Evolutionary conservation across 2,797 vertebrate genomes (phyloP), one percentile per base, ranked within the genome.

Genomic region (Florisuga fusca): DNA sequence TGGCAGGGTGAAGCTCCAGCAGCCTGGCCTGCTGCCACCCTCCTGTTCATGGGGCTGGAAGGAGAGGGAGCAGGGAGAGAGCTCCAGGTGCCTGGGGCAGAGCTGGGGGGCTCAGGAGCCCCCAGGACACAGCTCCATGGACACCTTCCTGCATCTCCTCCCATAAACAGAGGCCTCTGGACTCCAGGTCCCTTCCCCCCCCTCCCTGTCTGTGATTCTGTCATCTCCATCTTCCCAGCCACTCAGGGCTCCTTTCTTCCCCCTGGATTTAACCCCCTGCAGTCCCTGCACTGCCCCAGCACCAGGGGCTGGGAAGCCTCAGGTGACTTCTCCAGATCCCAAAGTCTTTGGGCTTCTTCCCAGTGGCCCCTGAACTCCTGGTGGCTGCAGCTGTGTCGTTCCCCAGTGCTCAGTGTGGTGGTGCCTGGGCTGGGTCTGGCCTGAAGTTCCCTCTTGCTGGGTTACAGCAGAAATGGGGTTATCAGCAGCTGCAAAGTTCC

Each of bases 391-490:
- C 68, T 15, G 33, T 34, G 54, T 41, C 34, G 5, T 58, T 31
- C 29, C 69, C 50, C 55, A 2, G 36, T 13, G 7, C 55, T 41
- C 12, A 0, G 7, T 16, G 50, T 4, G 38, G 3, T 8, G 9
- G 8, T 38, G 15, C 10, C 57, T 7, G 10, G 2, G 2, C 36
- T 7, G 62, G 68, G 13, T 15, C 48, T 46, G 5, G 27, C 46
- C 4, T 12, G 15, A 20, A 6, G 41, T 11, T 85, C 45, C 17
- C 62, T 23, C 43, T 27, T 15, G 10, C 2, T 6, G 51, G 36
- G 21, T 74, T 5, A 11, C 38, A 3, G n/a, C 46, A 31, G 66
- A 5, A 19, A 2, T 3, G 5, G 43, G 1, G 4, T 38, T 27
- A 27, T 7, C 63, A 22, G 63, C 64, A 2, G 9, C 33, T 12